Base-by-base conservation (phyloP, 2,797 vertebrate species). In the Pseudochirops cupreus region DNA sequence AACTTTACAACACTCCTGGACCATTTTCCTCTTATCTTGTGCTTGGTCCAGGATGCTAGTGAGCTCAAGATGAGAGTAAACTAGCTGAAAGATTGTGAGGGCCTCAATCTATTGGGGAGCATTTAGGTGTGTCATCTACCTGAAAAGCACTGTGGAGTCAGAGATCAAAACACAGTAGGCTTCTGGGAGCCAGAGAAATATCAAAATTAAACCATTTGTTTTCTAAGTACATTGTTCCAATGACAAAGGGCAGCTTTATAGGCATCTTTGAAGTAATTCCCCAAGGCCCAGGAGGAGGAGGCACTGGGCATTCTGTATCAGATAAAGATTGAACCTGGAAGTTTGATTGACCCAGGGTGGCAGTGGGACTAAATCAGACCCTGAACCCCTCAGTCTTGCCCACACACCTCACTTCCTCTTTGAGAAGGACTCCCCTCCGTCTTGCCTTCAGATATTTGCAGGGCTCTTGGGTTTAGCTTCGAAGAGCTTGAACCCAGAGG, bases 141-240 rank as follows among this genome's bases (percentile, higher is more conserved):
- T 95, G 91, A 97, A 94, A 97, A 94, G 93, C n/a, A 96, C 97
- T 96, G 97, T n/a, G 98, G 97, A 98, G 92, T 96, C 93, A 56
- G 96, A 0, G 96, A 97, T 97, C 96, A 95, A 97, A 97, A 98
- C 95, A 97, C 52, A 94, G 74, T 10, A 50, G 96, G 96, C 93
- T 96, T 97, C 96, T 97, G 97, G 97, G n/a, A 95, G 94, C 90
- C 93, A 33, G 18, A 95, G 33, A 93, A 92, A 90, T 58, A 93
- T 50, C 96, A 95, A 93, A 98, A 97, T 92, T 33, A 95, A n/a
- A 24, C 14, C 91, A 96, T 97, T 98, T 98, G 97, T 98, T 95
- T 96, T 67, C 94, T 92, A 54, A 92, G 94, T 59, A 31, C 95
- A 74, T 62, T 93, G 94, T 91, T 62, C 92, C 29, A 58, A 92